Conservation (phyloP, 2,113 vertebrate genomes). For the Pangasianodon gigas region DNA sequence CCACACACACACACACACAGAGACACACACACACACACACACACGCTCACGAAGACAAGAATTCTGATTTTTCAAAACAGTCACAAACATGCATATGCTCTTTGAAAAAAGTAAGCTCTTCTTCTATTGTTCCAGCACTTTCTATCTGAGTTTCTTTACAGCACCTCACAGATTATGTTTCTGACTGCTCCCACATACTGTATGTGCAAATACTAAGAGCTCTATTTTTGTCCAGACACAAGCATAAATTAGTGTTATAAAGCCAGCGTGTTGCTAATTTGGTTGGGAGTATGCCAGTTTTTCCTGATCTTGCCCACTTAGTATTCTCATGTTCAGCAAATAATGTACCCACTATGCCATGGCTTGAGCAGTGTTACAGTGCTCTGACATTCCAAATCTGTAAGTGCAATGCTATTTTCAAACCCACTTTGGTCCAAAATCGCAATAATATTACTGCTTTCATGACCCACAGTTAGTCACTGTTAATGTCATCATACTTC, state of each 20-base stretch:
- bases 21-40: conserved; percentile 45
- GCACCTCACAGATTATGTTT: not conserved
- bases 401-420: not conserved
- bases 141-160: not conserved
- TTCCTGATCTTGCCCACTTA: not conserved
- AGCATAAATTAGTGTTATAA: conserved; percentile 24
- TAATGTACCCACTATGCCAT: conserved; percentile 7
- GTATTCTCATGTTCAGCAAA: conserved; percentile 1
- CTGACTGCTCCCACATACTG: not conserved
- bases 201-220: not conserved
- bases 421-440: not conserved
- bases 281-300: conserved; percentile 4
- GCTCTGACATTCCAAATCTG: not conserved
- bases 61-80: conserved; percentile 36
- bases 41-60: conserved; percentile 26
- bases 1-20: conserved; percentile 35
- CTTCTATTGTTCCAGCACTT: not conserved
- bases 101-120: too few relatives aligned
- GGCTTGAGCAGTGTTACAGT: not conserved
- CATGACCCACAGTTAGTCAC: not conserved
- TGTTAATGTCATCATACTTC: not conserved
- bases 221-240: conserved; percentile 4
- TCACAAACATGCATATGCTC: conserved; percentile 18
- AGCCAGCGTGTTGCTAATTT: conserved; percentile 20
- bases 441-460: not conserved